Conservation (phyloP, 2,113 vertebrate species). For the Petrocephalus microphthalmus region DNA sequence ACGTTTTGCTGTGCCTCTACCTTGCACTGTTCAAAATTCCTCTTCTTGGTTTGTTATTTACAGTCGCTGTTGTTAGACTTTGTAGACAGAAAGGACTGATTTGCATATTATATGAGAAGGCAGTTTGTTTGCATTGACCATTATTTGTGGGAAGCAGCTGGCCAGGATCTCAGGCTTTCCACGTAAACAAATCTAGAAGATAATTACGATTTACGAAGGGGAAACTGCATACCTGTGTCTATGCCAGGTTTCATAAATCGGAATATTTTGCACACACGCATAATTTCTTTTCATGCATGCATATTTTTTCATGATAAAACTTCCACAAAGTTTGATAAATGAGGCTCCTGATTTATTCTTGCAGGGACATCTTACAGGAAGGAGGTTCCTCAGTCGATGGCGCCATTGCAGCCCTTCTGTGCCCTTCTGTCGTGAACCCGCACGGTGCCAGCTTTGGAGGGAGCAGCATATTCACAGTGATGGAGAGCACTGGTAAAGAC, state of each 20-base stretch:
- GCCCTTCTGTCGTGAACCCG: constrained; percentile 76
- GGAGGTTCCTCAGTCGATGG: constrained; percentile 82
- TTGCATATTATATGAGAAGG: not conserved
- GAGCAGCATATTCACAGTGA: constrained; percentile 79
- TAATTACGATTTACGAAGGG: not conserved
- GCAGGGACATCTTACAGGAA: constrained; percentile 67
- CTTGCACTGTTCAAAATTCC: not conserved
- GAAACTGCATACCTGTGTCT: not conserved
- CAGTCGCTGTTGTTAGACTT: not conserved
- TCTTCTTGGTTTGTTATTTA: not conserved
- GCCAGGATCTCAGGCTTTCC: not conserved
- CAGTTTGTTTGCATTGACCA: not conserved
- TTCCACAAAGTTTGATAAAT: not conserved
- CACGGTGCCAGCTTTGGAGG: constrained; percentile 74
- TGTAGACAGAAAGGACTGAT: not conserved
- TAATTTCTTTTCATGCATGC: not conserved
- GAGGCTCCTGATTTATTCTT: not conserved
- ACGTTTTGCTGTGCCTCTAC: not conserved
- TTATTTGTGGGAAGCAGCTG: not conserved
- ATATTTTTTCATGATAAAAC: not conserved
- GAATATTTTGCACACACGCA: not conserved
- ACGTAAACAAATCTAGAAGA: not conserved
- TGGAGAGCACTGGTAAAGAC: constrained; percentile 66
- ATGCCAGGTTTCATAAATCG: not conserved
- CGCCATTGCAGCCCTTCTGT: constrained; percentile 81